Evolutionary conservation across 2,113 vertebrate species (phyloP).

Genomic region (Myodes glareolus): DNA sequence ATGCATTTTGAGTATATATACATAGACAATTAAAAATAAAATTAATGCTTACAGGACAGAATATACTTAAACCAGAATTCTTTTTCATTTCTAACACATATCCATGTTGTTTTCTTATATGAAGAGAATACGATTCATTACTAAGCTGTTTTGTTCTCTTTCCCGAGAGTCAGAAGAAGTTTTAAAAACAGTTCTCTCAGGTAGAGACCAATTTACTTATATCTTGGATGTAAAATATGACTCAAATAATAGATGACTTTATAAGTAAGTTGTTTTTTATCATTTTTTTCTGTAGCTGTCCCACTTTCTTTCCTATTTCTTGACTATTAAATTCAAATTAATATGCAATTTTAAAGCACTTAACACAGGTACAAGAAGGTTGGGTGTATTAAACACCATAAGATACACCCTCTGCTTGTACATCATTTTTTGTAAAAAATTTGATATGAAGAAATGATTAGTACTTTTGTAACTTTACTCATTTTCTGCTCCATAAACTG

Average conservation of each 20-base stretch:
- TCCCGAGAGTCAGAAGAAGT: background rate
- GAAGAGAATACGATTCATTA: background rate
- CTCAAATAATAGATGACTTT: background rate
- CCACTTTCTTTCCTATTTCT: background rate
- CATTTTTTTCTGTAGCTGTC: background rate
- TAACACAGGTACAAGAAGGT: background rate
- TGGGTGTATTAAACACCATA: background rate
- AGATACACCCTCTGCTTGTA: background rate
- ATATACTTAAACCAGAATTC: background rate
- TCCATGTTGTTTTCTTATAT: background rate
- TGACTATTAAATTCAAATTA: slow-evolving; percentile 40
- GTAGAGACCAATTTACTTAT: background rate
- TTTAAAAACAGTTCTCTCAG: background rate
- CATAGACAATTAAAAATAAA: background rate
- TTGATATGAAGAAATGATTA: background rate
- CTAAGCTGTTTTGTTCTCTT: background rate
- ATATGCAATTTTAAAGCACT: background rate
- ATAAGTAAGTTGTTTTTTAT: background rate
- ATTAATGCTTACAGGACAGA: background rate
- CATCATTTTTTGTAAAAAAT: background rate
- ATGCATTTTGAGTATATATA: too few species aligned
- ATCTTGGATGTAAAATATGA: background rate
- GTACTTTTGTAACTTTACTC: slow-evolving; percentile 34
- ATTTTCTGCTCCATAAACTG: slow-evolving; percentile 37
- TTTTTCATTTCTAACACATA: background rate